Evolutionary conservation across 1,140 invertebrate species (phyloP).

Genomic region (Muscidifurax raptorellus): DNA sequence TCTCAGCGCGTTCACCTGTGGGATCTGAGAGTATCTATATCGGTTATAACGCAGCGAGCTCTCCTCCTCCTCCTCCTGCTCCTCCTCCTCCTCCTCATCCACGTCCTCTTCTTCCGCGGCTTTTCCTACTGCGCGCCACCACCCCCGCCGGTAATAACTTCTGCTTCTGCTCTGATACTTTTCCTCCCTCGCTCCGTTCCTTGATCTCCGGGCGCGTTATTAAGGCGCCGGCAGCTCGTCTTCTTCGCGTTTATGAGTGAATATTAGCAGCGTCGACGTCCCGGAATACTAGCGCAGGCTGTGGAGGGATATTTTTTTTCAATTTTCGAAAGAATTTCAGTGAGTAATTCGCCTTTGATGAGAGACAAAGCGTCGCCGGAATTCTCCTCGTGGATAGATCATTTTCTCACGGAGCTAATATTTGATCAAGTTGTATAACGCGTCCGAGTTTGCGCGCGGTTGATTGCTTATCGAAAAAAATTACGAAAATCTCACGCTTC

Average conservation of each 20-base stretch:
- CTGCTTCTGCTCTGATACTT: constrained; percentile 1
- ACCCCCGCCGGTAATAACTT: constrained; percentile 32
- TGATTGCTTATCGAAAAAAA: too few relatives aligned
- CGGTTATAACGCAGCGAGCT: neutral
- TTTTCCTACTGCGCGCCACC: neutral
- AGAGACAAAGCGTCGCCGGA: too few relatives aligned
- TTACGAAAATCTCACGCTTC: too few relatives aligned
- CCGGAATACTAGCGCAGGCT: too few relatives aligned
- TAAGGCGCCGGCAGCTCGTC: neutral
- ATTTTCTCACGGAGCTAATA: too few relatives aligned
- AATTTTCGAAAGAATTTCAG: neutral
- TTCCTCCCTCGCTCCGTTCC: neutral
- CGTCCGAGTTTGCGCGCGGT: too few relatives aligned
- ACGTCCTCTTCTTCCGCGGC: constrained; percentile 25
- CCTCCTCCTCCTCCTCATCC: neutral
- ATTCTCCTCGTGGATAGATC: too few relatives aligned
- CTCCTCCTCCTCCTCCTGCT: too few relatives aligned
- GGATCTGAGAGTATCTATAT: constrained; percentile 1
- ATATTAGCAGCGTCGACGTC: neutral
- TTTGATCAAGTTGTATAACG: neutral
- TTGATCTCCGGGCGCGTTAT: neutral
- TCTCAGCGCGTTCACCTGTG: constrained; percentile 12
- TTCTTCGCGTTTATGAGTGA: neutral
- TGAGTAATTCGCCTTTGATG: neutral
- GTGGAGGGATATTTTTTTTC: neutral